Percentiles rank a stretch among this genome's conserved stretches.
Conservation (phyloP, 2,113 vertebrate genomes). For the Ceyx margarethae region DNA sequence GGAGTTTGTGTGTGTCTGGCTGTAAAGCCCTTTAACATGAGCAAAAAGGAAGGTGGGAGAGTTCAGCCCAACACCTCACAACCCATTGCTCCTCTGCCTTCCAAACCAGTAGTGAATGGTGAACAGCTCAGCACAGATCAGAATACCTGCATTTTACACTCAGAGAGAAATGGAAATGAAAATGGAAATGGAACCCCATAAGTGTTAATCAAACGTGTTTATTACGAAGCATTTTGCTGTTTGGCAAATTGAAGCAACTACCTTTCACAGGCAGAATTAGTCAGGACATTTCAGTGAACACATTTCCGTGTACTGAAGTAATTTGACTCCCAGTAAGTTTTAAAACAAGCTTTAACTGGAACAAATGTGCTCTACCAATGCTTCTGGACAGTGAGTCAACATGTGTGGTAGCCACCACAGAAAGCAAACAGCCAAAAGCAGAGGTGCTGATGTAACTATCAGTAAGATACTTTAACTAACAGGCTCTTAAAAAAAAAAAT, state of each 20-base stretch:
- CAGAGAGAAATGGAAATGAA: too few species aligned
- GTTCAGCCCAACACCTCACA: background rate
- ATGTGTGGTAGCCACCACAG: background rate
- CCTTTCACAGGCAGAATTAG: background rate
- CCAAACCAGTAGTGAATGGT: background rate
- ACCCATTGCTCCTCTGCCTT: background rate
- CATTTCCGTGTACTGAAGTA: background rate
- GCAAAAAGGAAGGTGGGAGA: background rate
- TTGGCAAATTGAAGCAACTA: background rate
- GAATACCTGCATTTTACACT: background rate
- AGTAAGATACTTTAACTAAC: background rate
- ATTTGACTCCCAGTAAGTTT: background rate
- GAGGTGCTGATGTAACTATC: background rate
- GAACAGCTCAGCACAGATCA: background rate
- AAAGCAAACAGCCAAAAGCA: background rate
- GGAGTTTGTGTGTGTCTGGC: rapidly evolving
- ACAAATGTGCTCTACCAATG: background rate
- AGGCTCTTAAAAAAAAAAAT: background rate
- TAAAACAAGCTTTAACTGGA: conserved; percentile 28
- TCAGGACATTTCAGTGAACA: background rate
- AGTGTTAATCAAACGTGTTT: background rate
- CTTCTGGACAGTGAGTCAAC: background rate
- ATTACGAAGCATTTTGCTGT: background rate
- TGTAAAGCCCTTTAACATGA: background rate
- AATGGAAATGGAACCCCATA: background rate